These are phyloP conservation scores for Bambusicola thoracicus DNA, from an alignment of 2,113 vertebrate species.

Conservation along the genomic window DNA sequence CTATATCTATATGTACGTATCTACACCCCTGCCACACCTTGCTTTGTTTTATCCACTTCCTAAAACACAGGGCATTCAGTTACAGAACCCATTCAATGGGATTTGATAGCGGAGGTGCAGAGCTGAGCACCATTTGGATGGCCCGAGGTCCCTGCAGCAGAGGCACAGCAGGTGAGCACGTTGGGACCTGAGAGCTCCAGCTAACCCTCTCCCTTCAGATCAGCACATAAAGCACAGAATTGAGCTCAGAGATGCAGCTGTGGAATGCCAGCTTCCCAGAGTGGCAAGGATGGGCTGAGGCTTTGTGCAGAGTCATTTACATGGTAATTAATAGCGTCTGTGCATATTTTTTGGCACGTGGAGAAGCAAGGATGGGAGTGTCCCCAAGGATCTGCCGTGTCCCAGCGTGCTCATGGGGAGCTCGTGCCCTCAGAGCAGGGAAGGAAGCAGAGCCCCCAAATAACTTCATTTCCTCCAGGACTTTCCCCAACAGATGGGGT, in stretches of 20 bases:
- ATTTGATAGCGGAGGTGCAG: neutral
- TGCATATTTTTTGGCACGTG: neutral
- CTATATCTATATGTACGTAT: too few relatives aligned
- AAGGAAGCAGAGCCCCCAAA: neutral
- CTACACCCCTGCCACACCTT: neutral
- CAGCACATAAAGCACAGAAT: neutral
- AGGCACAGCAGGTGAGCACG: neutral
- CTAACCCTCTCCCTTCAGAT: neutral
- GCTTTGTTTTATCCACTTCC: neutral
- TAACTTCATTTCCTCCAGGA: conserved; percentile 42
- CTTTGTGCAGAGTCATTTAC: conserved; percentile 68
- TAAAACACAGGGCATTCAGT: neutral
- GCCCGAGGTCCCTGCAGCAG: neutral
- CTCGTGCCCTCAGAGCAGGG: neutral
- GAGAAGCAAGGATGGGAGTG: neutral
- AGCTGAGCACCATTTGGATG: accelerated
- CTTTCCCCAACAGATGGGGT: conserved; percentile 63
- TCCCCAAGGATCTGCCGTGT: neutral
- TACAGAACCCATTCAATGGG: neutral
- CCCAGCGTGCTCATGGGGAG: neutral
- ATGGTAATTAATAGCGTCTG: conserved; percentile 73
- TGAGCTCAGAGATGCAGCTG: neutral
- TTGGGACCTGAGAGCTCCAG: neutral
- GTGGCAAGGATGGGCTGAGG: neutral
- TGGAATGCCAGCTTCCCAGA: neutral